Conservation (phyloP, 2,113 vertebrate genomes). For the Okapia johnstoni region DNA sequence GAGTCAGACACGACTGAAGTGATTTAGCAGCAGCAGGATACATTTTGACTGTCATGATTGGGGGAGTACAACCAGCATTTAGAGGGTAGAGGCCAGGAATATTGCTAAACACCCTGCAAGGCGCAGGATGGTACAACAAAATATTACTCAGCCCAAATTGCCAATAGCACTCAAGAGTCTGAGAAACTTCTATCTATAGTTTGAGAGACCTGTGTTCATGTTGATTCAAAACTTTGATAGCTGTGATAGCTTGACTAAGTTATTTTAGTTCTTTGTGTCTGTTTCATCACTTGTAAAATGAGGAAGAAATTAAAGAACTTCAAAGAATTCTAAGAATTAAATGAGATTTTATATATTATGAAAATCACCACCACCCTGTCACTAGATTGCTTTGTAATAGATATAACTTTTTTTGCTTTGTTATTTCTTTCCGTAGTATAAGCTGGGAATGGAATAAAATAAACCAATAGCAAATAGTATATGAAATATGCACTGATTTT, state of each 20-base stretch:
- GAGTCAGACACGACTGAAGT: no score
- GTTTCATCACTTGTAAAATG: neutral
- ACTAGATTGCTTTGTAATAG: neutral
- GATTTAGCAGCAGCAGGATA: neutral
- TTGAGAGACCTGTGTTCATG: neutral
- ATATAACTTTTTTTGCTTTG: neutral
- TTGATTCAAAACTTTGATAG: neutral
- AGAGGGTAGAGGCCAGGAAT: neutral
- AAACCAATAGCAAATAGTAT: neutral
- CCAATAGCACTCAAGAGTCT: neutral
- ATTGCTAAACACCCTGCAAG: neutral
- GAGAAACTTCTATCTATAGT: neutral
- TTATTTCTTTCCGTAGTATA: neutral
- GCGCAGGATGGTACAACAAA: no score
- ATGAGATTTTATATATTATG: neutral
- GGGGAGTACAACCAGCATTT: neutral
- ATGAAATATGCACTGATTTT: neutral
- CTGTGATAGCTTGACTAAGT: neutral
- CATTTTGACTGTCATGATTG: neutral
- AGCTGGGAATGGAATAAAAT: neutral
- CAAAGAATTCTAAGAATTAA: neutral
- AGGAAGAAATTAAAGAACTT: neutral
- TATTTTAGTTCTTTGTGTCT: neutral
- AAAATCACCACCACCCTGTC: neutral
- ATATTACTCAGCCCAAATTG: fast-evolving